Percentiles rank a stretch among this genome's conserved stretches.
These are phyloP conservation scores for Apoderus coryli DNA, from an alignment of 2,888 invertebrate genomes.

Conservation along the genomic window DNA sequence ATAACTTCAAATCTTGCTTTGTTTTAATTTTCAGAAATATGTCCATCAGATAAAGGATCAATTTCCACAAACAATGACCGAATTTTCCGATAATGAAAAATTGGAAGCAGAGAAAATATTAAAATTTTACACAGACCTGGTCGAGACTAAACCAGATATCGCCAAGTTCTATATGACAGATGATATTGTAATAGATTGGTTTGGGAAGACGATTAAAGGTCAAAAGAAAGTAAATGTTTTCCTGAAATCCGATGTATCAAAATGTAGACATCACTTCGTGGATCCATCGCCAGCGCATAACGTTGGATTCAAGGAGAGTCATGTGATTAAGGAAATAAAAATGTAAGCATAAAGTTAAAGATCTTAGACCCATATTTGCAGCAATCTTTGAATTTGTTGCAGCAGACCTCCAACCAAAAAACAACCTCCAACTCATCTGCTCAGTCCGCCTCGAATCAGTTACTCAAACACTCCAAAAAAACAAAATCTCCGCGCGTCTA, in stretches of 20 bases:
- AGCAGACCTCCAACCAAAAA: no score
- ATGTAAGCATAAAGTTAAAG: slow-evolving; percentile 19
- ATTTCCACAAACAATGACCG: no score
- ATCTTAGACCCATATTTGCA: no score
- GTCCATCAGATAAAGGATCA: slow-evolving; percentile 3
- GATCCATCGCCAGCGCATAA: slow-evolving; percentile 23
- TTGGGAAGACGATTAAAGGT: slow-evolving; percentile 45
- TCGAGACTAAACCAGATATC: slow-evolving; percentile 27
- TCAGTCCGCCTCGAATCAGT: no score
- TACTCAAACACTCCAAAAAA: slow-evolving; percentile 2
- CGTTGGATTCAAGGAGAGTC: slow-evolving; percentile 28
- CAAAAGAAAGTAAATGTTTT: slow-evolving; percentile 42
- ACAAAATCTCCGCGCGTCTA: not conserved
- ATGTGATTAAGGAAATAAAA: slow-evolving; percentile 23
- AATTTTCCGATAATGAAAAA: slow-evolving; percentile 19
- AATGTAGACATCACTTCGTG: slow-evolving; percentile 25
- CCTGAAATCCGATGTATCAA: slow-evolving; percentile 36
- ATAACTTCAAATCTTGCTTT: no score
- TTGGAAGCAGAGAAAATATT: slow-evolving; percentile 25
- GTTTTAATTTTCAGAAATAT: no score
- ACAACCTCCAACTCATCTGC: no score
- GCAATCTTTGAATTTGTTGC: no score
- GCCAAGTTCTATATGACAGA: slow-evolving; percentile 27
- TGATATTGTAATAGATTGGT: slow-evolving; percentile 43
- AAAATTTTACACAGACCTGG: slow-evolving; percentile 28